phyloP scores from a whole-genome alignment of 2,797 vertebrate genomes.

The Loriculus beryllinus region DNA sequence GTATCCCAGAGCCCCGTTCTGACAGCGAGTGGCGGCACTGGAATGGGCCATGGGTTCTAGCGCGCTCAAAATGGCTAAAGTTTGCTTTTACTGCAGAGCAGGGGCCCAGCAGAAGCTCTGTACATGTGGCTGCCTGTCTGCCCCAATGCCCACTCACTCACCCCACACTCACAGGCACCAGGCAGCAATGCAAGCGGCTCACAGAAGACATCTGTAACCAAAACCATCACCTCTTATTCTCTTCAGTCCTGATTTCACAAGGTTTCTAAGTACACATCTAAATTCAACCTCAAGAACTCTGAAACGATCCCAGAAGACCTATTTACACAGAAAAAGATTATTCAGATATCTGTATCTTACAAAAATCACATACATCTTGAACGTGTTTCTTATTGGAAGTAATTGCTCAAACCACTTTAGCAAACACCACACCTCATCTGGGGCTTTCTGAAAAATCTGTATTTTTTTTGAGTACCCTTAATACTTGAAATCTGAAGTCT shows the following conservation, averaged over 20 bases:
- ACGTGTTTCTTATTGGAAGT: background rate
- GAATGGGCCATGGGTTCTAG: fast-evolving
- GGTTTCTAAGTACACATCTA: background rate
- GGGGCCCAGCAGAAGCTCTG: background rate
- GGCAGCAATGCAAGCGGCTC: background rate
- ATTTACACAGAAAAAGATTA: background rate
- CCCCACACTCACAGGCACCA: background rate
- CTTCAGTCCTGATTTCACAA: background rate
- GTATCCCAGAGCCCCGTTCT: background rate
- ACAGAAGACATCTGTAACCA: background rate
- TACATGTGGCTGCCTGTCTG: fast-evolving
- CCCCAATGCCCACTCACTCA: fast-evolving
- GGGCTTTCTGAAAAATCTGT: background rate
- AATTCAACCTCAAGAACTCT: background rate
- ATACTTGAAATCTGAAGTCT: background rate
- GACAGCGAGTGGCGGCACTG: background rate
- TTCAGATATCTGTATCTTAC: background rate
- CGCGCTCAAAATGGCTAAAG: fast-evolving
- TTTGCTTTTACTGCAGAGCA: background rate
- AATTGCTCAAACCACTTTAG: background rate
- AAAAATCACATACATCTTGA: background rate
- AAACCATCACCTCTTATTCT: background rate
- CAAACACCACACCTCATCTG: background rate
- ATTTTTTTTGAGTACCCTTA: background rate
- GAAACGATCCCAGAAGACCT: background rate